Evolutionary conservation across 2,797 vertebrate species (phyloP), one percentile per base, ranked within the genome.

Genomic region (Tapirus indicus): DNA sequence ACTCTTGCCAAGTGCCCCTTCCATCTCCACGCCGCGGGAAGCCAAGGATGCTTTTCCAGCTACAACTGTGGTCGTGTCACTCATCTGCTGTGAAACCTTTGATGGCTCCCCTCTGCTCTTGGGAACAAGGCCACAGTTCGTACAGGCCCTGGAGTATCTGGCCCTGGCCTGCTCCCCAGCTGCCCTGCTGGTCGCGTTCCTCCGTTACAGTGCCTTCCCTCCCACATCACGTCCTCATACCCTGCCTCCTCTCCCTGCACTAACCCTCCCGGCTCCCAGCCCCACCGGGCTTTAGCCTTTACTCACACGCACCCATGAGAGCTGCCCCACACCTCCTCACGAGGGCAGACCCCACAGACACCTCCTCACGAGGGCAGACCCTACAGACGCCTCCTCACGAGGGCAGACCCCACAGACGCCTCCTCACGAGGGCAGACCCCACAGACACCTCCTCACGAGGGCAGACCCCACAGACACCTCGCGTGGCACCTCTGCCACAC

Each of bases 401-500:
- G 44, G 44, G 44, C 44, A 47, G 44, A 47, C 44, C 44, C 44
- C 44, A 47, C 44, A 47, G 44, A 47, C 44, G 6, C 44, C 44
- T 47, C 44, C 44, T 1, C 44, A 47, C 1, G 44, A 47, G 7
- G 44, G 44, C 47, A 47, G 47, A 47, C 47, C 47, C 47, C 47
- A 47, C 47, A 47, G 47, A 47, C 47, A 10, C 47, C 47, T 47
- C 47, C 47, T 47, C 47, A 47, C 47, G 8, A 47, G 47, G 47
- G 47, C 47, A 47, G 44, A 47, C 44, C 44, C 44, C 44, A 47
- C 7, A 47, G 44, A 47, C 10, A 10, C 44, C 44, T 47, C 38
- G 44, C 16, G 18, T 0, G 14, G 60, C 21, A 32, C 44, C 1
- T 35, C 17, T 4, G n/a, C 10, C 5, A 6, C 11, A n/a, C 29